phyloP scores from a whole-genome alignment of 1,140 invertebrate species.

The Ostrea edulis region DNA sequence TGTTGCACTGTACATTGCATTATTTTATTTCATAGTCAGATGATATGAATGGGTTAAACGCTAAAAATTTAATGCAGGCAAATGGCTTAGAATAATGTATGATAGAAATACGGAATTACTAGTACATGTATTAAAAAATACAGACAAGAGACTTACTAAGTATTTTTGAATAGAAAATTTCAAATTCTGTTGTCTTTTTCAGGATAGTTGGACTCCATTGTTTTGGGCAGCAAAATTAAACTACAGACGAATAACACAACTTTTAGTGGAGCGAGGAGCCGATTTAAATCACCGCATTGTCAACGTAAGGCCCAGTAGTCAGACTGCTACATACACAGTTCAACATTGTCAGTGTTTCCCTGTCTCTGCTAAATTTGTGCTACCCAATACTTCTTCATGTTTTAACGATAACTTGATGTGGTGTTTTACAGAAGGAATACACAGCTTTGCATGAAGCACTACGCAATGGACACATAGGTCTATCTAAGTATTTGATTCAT shows the following conservation, averaged over 20 bases:
- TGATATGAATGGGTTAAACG: too few relatives aligned
- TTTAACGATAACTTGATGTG: not conserved
- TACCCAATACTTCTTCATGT: too few relatives aligned
- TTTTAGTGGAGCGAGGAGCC: constrained; percentile 94
- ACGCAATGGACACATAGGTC: constrained; percentile 52
- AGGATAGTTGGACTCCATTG: constrained; percentile 82
- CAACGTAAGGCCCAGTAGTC: not conserved
- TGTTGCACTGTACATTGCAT: too few relatives aligned
- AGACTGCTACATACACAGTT: not conserved
- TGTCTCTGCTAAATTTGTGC: too few relatives aligned
- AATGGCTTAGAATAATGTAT: too few relatives aligned
- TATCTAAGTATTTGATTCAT: constrained; percentile 57
- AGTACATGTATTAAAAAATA: too few relatives aligned
- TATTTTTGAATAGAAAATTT: not conserved
- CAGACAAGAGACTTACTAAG: too few relatives aligned
- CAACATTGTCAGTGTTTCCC: not conserved
- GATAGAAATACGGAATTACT: too few relatives aligned
- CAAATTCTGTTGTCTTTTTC: constrained; percentile 51
- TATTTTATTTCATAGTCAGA: too few relatives aligned
- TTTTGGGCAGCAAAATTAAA: constrained; percentile 80
- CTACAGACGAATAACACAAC: constrained; percentile 85
- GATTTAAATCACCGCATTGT: constrained; percentile 86
- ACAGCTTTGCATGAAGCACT: constrained; percentile 58
- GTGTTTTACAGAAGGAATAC: constrained; percentile 31
- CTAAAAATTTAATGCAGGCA: too few relatives aligned